phyloP scores from a whole-genome alignment of 2,113 vertebrate genomes.

The Pseudorhombus dupliciocellatus region DNA sequence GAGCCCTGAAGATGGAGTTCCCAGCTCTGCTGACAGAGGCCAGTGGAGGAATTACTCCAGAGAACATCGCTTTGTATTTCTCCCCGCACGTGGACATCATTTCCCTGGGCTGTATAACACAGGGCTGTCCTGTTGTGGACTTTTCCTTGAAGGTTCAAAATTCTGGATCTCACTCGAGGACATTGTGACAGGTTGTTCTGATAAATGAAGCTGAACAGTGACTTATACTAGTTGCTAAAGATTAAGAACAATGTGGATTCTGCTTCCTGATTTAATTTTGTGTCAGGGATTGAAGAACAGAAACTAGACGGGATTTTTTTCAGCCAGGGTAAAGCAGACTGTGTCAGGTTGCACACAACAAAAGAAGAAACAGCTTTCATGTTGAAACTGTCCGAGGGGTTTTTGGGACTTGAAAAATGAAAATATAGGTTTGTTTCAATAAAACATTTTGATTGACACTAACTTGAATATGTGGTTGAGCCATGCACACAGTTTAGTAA shows the following conservation, averaged over 20 bases:
- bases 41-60: slow-evolving; percentile 83
- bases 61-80: slow-evolving; percentile 76
- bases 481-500: too few species aligned
- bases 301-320: not conserved
- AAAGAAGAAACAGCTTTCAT: not conserved
- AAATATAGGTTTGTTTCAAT: not conserved
- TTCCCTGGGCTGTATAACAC: slow-evolving; percentile 87
- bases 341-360: not conserved
- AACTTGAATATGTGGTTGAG: too few species aligned
- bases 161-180: not conserved
- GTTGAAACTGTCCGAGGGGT: too few species aligned
- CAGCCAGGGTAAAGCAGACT: too few species aligned
- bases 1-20: slow-evolving; percentile 76
- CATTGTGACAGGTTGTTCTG: not conserved
- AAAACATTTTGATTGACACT: too few species aligned
- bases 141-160: slow-evolving; percentile 86
- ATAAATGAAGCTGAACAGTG: not conserved
- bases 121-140: slow-evolving; percentile 83
- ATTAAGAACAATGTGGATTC: slow-evolving; percentile 3
- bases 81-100: slow-evolving; percentile 82
- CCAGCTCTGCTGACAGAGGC: slow-evolving; percentile 80
- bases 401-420: not conserved
- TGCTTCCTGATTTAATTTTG: not conserved
- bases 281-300: not conserved
- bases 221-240: not conserved